Percentiles rank a stretch among this genome's conserved stretches.
Evolutionary conservation across 2,113 vertebrate genomes (phyloP).

Genomic region (Catharus minimus): DNA sequence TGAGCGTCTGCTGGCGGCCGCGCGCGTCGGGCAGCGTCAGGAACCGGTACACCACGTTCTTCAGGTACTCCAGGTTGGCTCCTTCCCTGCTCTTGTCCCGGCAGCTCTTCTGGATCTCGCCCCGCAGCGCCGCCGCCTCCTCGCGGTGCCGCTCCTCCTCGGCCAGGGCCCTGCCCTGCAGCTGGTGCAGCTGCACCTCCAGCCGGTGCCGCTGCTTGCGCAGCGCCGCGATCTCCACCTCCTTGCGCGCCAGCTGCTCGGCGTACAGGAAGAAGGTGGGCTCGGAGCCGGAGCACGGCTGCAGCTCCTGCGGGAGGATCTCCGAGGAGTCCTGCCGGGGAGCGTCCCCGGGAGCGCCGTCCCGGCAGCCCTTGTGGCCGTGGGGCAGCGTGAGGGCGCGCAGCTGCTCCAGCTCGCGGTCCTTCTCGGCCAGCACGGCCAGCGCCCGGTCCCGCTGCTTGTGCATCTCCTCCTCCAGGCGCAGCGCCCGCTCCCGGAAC

Average conservation of each 20-base stretch:
- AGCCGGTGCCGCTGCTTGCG: slow-evolving; percentile 84
- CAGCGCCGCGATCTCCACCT: slow-evolving; percentile 80
- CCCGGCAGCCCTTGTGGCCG: not conserved
- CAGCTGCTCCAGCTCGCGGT: slow-evolving; percentile 87
- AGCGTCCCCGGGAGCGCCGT: accelerated
- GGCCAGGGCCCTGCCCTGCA: slow-evolving; percentile 77
- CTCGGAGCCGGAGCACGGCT: slow-evolving; percentile 65
- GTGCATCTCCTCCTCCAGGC: slow-evolving; percentile 90
- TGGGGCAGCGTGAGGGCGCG: slow-evolving; percentile 51
- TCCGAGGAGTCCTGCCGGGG: not conserved
- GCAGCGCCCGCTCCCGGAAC: slow-evolving; percentile 79
- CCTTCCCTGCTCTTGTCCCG: slow-evolving; percentile 88
- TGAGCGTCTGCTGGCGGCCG: slow-evolving; percentile 90
- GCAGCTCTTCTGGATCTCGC: slow-evolving; percentile 76
- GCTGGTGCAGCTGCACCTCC: slow-evolving; percentile 81
- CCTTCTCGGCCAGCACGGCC: slow-evolving; percentile 89
- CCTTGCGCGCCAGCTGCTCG: slow-evolving; percentile 90
- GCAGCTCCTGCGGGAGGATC: slow-evolving; percentile 75
- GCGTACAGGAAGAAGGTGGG: slow-evolving; percentile 90
- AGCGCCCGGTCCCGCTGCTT: slow-evolving; percentile 89
- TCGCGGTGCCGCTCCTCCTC: slow-evolving; percentile 79
- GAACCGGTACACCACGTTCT: slow-evolving; percentile 90
- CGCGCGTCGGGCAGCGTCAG: slow-evolving; percentile 85
- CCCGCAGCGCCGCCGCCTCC: slow-evolving; percentile 69
- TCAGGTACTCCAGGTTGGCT: slow-evolving; percentile 95